These are phyloP conservation scores for Notodonta dromedarius DNA, from an alignment of 2,888 invertebrate species.

Conservation along the genomic window DNA sequence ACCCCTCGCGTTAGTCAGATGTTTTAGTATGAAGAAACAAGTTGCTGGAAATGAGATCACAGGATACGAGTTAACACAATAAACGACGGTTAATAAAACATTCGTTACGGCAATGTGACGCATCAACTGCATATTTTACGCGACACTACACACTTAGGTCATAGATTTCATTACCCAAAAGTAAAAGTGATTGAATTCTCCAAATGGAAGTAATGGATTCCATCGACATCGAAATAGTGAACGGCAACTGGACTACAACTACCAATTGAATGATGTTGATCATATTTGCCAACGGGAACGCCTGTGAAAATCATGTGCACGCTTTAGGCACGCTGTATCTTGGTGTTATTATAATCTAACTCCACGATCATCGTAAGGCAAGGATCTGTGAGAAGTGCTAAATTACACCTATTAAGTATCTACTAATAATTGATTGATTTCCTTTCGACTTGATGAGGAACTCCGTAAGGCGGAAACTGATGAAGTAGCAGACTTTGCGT, in stretches of 20 bases:
- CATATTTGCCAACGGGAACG: slow-evolving; percentile 90
- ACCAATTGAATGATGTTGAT: slow-evolving; percentile 88
- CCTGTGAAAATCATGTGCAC: slow-evolving; percentile 67
- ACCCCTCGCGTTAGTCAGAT: slow-evolving; percentile 5
- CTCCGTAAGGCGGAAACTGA: too few relatives aligned
- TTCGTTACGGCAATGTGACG: slow-evolving; percentile 29
- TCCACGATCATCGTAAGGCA: too few relatives aligned
- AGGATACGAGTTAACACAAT: slow-evolving; percentile 37
- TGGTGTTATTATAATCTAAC: too few relatives aligned
- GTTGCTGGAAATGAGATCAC: slow-evolving; percentile 28
- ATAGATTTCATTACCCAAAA: slow-evolving; percentile 71
- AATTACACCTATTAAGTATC: too few relatives aligned
- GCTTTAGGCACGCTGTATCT: too few relatives aligned
- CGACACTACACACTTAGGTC: slow-evolving; percentile 3
- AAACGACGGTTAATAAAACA: slow-evolving; percentile 33
- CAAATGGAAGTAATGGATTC: slow-evolving; percentile 85
- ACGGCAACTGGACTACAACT: slow-evolving; percentile 83
- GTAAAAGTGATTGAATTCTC: slow-evolving; percentile 83
- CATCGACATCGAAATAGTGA: slow-evolving; percentile 79
- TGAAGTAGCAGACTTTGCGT: too few relatives aligned
- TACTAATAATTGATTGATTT: too few relatives aligned
- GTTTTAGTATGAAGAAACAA: slow-evolving; percentile 24
- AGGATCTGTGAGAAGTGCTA: too few relatives aligned
- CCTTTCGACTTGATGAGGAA: too few relatives aligned
- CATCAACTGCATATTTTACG: slow-evolving; percentile 24